A percentile compares a stretch with the other conserved stretches of the same genome.
Conservation (phyloP, 2,113 vertebrate genomes). For the Paracanthobrama guichenoti region DNA sequence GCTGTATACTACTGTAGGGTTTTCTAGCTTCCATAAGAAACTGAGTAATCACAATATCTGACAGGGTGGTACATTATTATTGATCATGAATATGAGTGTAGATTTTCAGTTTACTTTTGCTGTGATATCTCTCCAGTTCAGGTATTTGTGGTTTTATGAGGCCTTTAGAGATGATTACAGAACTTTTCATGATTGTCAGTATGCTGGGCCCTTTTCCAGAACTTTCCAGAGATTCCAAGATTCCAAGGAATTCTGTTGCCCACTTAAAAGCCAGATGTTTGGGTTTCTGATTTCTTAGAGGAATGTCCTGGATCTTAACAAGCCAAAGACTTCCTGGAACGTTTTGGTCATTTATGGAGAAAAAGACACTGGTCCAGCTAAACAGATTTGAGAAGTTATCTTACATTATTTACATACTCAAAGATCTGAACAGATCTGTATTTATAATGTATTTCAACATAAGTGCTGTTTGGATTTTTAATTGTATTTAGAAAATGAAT, state of each 20-base stretch:
- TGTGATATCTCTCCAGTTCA: neutral
- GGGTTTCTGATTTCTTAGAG: constrained; percentile 28
- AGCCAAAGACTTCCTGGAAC: neutral
- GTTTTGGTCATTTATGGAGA: neutral
- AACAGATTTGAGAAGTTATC: constrained; percentile 1
- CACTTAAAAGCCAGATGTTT: constrained; percentile 36
- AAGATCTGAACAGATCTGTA: neutral
- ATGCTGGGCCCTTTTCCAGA: neutral
- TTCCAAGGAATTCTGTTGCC: constrained; percentile 21
- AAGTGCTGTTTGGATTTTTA: neutral
- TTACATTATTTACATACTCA: neutral
- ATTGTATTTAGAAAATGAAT: no score
- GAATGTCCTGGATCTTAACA: neutral
- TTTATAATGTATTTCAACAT: neutral
- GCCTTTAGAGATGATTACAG: neutral
- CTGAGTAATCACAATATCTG: neutral
- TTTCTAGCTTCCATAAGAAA: neutral
- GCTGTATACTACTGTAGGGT: neutral
- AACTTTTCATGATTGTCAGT: neutral
- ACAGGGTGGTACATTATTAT: neutral
- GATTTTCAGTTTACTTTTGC: neutral
- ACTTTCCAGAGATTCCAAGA: neutral
- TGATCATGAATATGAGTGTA: neutral
- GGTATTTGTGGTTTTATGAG: neutral
- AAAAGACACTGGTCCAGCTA: neutral